Conservation (phyloP, 2,113 vertebrate species). For the Amblyopsis rosae region DNA sequence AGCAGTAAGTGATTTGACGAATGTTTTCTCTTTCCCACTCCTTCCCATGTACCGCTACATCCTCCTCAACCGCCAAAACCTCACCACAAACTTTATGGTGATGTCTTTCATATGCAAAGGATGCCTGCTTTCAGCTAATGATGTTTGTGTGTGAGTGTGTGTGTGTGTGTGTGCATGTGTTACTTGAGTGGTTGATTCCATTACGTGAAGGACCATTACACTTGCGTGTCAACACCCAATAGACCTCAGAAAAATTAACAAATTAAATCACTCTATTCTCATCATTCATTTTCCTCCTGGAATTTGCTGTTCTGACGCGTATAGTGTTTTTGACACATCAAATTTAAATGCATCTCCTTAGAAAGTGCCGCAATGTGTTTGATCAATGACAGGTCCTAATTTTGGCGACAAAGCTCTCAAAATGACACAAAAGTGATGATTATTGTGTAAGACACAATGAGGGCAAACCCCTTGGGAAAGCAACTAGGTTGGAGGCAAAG, state of each 20-base stretch:
- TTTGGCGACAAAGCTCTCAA: slow-evolving; percentile 38
- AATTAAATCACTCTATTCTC: slow-evolving; percentile 69
- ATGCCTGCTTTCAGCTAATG: slow-evolving; percentile 61
- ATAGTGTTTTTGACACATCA: slow-evolving; percentile 44
- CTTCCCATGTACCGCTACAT: slow-evolving; percentile 36
- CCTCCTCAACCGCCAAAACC: slow-evolving; percentile 52
- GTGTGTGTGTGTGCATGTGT: slow-evolving; percentile 44
- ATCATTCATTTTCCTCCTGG: slow-evolving; percentile 31
- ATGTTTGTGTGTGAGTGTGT: slow-evolving; percentile 14
- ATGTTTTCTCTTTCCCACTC: slow-evolving; percentile 57
- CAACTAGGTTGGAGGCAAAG: slow-evolving; percentile 4
- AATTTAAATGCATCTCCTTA: slow-evolving; percentile 21
- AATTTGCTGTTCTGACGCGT: slow-evolving; percentile 30
- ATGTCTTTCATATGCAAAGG: slow-evolving; percentile 78
- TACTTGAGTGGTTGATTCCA: slow-evolving; percentile 77
- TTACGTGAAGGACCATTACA: slow-evolving; percentile 78
- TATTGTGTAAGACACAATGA: slow-evolving; percentile 35
- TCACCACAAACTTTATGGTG: slow-evolving; percentile 65
- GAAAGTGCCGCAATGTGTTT: slow-evolving; percentile 26
- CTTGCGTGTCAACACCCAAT: slow-evolving; percentile 75
- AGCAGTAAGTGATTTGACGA: slow-evolving; percentile 68
- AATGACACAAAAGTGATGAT: slow-evolving; percentile 27
- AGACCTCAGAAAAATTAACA: slow-evolving; percentile 72
- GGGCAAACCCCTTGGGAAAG: slow-evolving; percentile 34
- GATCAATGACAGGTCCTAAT: slow-evolving; percentile 50